Evolutionary conservation across 1,140 invertebrate species (phyloP), one percentile per base, ranked within the genome.

Genomic region (Lucilia cuprina): DNA sequence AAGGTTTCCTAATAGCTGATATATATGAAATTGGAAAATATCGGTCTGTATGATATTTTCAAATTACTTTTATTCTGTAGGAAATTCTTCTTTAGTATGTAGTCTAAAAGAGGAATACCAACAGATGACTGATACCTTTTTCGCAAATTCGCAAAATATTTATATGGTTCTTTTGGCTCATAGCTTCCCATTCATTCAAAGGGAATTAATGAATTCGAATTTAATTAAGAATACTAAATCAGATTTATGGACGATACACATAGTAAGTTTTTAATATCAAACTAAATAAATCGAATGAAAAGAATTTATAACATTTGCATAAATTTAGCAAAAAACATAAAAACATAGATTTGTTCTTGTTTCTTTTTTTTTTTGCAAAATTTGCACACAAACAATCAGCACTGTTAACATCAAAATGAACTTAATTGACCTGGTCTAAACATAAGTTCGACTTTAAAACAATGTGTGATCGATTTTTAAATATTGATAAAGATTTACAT

Each of bases 101-200:
- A 41, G 14, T 60, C 55, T 60, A 17, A 60, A 1, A 60, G 55
- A 60, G 14, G 55, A 60, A 60, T 60, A 60, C 55, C 55, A 60
- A 14, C 55, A n/a, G 55, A 60, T 60, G n/a, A 60, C 55, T 60
- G 55, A 60, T 60, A n/a, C 14, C 14, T 4, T 60, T 60, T 60
- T 60, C 55, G 55, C 55, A 60, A 60, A 60, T 60, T 60, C n/a
- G 55, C 55, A 60, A 60, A 60, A 60, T n/a, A n/a, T 60, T n/a
- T 60, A 60, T 60, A 60, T 60, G 55, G 5, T 17, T 41, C 41
- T 8, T 41, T 41, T 7, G 41, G 10, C 7, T 10, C 10, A 41
- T 41, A 41, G 41, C 0, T 41, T 41, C 7, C 10, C 41, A 41
- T 41, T 41, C 10, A 8, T 8, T 41, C 41, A 41, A 41, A 41